Evolutionary conservation across 2,797 vertebrate species (phyloP).

Genomic region (Sebastes baramenuke): DNA sequence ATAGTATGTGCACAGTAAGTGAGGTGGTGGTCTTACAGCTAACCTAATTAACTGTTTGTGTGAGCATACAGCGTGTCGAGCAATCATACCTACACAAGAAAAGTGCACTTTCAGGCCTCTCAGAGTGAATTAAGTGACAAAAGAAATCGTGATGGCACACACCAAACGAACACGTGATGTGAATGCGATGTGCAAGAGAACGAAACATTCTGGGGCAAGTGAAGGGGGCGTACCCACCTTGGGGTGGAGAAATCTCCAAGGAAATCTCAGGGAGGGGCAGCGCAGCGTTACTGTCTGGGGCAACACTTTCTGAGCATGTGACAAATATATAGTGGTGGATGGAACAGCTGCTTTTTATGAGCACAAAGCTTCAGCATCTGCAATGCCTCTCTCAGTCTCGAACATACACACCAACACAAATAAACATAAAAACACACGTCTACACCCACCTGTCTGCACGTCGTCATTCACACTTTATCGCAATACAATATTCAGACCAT

Average conservation of each 20-base stretch:
- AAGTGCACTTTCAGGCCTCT: slow-evolving; percentile 56
- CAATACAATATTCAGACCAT: not conserved
- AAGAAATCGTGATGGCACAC: slow-evolving; percentile 64
- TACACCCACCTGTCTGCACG: slow-evolving; percentile 26
- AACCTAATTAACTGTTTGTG: slow-evolving; percentile 1
- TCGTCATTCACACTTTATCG: slow-evolving; percentile 17
- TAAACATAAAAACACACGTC: slow-evolving; percentile 10
- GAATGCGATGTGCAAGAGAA: slow-evolving; percentile 64
- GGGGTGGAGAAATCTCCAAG: slow-evolving; percentile 81
- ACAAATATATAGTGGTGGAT: slow-evolving; percentile 83
- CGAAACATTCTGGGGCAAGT: slow-evolving; percentile 28
- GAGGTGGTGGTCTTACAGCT: slow-evolving; percentile 9
- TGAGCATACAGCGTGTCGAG: slow-evolving; percentile 12
- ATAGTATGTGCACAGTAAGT: slow-evolving; percentile 36
- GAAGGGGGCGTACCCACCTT: slow-evolving; percentile 78
- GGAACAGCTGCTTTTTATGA: slow-evolving; percentile 77
- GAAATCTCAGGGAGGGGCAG: slow-evolving; percentile 78
- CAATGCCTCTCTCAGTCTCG: slow-evolving; percentile 41
- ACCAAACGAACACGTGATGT: slow-evolving; percentile 73
- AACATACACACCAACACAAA: slow-evolving; percentile 12
- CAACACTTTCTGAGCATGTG: slow-evolving; percentile 84
- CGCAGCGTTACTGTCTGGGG: slow-evolving; percentile 76
- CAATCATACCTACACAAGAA: slow-evolving; percentile 53
- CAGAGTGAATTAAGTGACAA: slow-evolving; percentile 47
- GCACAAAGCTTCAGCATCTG: slow-evolving; percentile 74